Conservation (phyloP, 30 jellyfish, hydroid and myxozoan genomes). For the Morbakka virulenta region DNA sequence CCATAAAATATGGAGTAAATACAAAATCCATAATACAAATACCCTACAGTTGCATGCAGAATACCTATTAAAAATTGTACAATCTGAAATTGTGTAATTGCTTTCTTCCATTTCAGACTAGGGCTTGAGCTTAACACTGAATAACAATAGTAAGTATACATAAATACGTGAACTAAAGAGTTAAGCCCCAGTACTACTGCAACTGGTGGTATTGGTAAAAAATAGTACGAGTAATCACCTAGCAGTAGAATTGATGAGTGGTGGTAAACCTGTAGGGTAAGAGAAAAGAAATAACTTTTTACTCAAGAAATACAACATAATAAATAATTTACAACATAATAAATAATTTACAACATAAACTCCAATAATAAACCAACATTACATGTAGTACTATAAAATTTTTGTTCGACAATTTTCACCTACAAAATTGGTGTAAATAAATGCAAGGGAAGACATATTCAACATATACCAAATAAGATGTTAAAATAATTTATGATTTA, state of each 20-base stretch:
- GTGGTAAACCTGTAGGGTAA: constrained; percentile 66
- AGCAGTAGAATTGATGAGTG: constrained; percentile 75
- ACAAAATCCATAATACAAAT: constrained; percentile 74
- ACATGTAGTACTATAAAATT: no score
- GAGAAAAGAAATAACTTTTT: background rate
- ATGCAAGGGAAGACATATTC: no score
- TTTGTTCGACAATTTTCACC: no score
- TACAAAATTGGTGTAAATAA: no score
- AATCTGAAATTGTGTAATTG: constrained; percentile 79
- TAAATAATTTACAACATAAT: no score
- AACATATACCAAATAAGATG: no score
- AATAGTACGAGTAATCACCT: constrained; percentile 62
- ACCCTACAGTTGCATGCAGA: constrained; percentile 56
- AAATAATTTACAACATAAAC: no score
- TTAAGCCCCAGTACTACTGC: constrained; percentile 70
- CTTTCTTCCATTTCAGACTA: constrained; percentile 54
- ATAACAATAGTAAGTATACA: constrained; percentile 66
- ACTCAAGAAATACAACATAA: no score
- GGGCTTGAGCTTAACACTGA: constrained; percentile 43
- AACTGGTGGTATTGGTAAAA: constrained; percentile 78
- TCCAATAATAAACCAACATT: no score
- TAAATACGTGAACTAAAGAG: constrained; percentile 77
- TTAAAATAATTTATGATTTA: no score
- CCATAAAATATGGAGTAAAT: constrained; percentile 69
- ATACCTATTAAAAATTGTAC: constrained; percentile 71